These are phyloP conservation scores for Diaphora mendica DNA, from an alignment of 2,888 invertebrate genomes.

Conservation along the genomic window DNA sequence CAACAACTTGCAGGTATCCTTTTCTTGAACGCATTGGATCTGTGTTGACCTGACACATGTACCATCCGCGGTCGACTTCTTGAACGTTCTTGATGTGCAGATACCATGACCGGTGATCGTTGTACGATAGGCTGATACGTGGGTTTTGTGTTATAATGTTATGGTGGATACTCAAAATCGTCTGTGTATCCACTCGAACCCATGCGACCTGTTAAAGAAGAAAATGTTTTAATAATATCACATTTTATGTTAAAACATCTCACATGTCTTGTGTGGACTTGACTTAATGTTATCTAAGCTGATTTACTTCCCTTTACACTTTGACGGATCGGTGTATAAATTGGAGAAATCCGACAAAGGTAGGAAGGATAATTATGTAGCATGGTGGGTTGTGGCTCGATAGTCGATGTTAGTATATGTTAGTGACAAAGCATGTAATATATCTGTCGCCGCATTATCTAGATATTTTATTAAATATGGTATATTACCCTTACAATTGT, in stretches of 20 bases:
- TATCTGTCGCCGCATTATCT: neutral
- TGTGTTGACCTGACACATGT: conserved; percentile 97
- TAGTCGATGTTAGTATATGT: neutral
- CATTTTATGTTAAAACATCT: neutral
- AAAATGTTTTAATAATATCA: neutral
- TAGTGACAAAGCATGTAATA: neutral
- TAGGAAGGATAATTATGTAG: neutral
- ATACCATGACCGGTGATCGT: conserved; percentile 97
- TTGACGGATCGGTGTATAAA: neutral
- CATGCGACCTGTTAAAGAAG: conserved; percentile 91
- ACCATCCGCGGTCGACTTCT: conserved; percentile 96
- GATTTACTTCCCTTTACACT: neutral
- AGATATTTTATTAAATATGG: too few species aligned
- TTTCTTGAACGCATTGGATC: conserved; percentile 97
- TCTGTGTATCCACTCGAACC: conserved; percentile 97
- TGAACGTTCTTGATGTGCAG: conserved; percentile 95
- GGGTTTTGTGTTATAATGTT: conserved; percentile 96
- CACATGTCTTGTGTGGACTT: neutral
- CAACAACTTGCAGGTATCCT: conserved; percentile 96
- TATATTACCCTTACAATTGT: too few species aligned
- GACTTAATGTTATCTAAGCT: neutral
- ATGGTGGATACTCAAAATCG: conserved; percentile 96
- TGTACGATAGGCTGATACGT: conserved; percentile 94
- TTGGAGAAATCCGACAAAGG: neutral
- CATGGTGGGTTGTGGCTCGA: neutral